Evolutionary conservation across 2,113 vertebrate genomes (phyloP).

Genomic region (Forbesichthys papilliferus): DNA sequence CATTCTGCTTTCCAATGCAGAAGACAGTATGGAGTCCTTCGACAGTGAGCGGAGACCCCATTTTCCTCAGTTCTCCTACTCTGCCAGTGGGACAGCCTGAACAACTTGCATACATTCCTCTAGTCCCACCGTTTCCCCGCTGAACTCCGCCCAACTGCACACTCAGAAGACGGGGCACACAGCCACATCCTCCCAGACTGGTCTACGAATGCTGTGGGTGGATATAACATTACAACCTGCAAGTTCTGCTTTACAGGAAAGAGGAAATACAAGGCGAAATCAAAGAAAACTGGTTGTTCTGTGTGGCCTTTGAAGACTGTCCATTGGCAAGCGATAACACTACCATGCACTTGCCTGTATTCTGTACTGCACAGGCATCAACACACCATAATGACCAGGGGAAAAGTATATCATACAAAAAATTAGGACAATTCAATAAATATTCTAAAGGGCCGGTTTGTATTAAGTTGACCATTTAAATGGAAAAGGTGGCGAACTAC

Average conservation of each 20-base stretch:
- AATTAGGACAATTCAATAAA: slow-evolving; percentile 36
- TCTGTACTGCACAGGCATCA: slow-evolving; percentile 54
- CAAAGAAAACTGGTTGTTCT: slow-evolving; percentile 55
- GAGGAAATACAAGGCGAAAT: slow-evolving; percentile 52
- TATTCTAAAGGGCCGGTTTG: slow-evolving; percentile 40
- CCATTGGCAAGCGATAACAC: slow-evolving; percentile 64
- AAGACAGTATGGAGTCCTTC: slow-evolving; percentile 91
- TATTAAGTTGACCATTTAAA: slow-evolving; percentile 47
- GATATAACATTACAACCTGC: slow-evolving; percentile 72
- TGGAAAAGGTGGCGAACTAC: slow-evolving; percentile 24
- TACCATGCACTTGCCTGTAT: slow-evolving; percentile 61
- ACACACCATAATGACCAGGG: slow-evolving; percentile 44
- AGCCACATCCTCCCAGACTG: slow-evolving; percentile 70
- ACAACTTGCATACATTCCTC: slow-evolving; percentile 71
- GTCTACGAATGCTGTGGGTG: slow-evolving; percentile 66
- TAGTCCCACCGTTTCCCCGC: slow-evolving; percentile 39
- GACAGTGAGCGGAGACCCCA: slow-evolving; percentile 93
- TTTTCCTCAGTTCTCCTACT: slow-evolving; percentile 98
- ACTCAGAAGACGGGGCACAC: slow-evolving; percentile 75
- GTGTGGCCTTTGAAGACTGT: slow-evolving; percentile 64
- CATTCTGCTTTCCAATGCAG: slow-evolving; percentile 59
- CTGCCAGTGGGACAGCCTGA: slow-evolving; percentile 93
- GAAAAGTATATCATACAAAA: slow-evolving; percentile 51
- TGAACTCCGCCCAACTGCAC: slow-evolving; percentile 78
- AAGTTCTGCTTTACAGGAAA: slow-evolving; percentile 50